Percentiles rank a stretch among this genome's conserved stretches.
phyloP scores from a whole-genome alignment of 2,113 vertebrate species.

The Chelonoidis abingdonii region DNA sequence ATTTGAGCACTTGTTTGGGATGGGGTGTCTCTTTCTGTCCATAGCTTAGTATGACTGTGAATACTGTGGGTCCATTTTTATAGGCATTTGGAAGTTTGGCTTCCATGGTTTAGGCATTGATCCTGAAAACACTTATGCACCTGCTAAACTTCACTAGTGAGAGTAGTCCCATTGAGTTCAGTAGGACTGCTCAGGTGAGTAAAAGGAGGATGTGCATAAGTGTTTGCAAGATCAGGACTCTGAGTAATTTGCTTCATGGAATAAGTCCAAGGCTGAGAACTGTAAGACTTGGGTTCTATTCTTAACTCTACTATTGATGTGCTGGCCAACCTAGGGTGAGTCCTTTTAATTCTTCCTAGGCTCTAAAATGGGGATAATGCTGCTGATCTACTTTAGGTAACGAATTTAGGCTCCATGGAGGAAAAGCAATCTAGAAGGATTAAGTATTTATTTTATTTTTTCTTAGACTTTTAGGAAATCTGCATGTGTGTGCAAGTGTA shows the following conservation, averaged over 20 bases:
- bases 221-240: not conserved
- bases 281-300: not conserved
- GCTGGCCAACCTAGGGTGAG: not conserved
- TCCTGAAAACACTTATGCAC: not conserved
- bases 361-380: not conserved
- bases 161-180: not conserved
- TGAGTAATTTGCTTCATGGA: not conserved
- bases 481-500: not conserved
- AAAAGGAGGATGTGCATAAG: not conserved
- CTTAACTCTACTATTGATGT: conserved; percentile 1
- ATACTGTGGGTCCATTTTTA: not conserved
- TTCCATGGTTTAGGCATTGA: not conserved
- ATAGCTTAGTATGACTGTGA: not conserved
- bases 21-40: not conserved
- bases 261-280: not conserved
- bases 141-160: no score
- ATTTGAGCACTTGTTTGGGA: not conserved
- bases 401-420: conserved; percentile 21
- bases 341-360: not conserved
- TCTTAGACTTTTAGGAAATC: not conserved
- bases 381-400: not conserved
- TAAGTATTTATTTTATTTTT: not conserved
- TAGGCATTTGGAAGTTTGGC: not conserved
- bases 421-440: conserved; percentile 9
- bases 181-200: accelerated